These are phyloP conservation scores for Noctuana brunneofusca DNA, from an alignment of 2,888 invertebrate species.

Conservation along the genomic window DNA sequence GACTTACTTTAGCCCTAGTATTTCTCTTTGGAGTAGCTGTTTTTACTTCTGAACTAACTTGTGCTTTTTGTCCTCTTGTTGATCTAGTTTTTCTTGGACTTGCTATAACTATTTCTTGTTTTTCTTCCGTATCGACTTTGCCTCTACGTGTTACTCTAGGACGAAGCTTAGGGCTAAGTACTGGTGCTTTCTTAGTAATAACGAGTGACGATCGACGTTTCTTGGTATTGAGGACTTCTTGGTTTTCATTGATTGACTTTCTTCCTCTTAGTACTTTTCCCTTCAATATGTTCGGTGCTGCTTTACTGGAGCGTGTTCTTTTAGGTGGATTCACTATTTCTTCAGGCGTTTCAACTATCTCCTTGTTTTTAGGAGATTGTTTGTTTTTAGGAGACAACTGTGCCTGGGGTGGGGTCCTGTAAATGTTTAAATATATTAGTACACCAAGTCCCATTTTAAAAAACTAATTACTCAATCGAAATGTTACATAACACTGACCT, in stretches of 20 bases:
- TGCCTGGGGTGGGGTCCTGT: background rate
- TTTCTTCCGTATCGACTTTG: constrained; percentile 30
- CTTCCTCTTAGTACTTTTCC: constrained; percentile 15
- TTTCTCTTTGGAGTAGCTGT: constrained; percentile 48
- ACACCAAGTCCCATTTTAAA: background rate
- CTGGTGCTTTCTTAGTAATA: constrained; percentile 56
- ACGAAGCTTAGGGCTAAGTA: constrained; percentile 46
- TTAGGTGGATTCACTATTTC: constrained; percentile 18
- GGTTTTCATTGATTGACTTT: constrained; percentile 13
- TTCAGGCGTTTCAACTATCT: background rate
- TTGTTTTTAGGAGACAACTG: constrained; percentile 29
- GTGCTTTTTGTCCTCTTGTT: constrained; percentile 38
- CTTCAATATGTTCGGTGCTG: constrained; percentile 3
- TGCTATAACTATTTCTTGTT: constrained; percentile 33
- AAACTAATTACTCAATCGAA: background rate
- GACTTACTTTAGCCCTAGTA: constrained; percentile 47
- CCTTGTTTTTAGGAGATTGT: background rate
- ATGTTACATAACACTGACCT: constrained; percentile 20
- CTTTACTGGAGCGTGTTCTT: constrained; percentile 25
- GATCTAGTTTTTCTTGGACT: constrained; percentile 45
- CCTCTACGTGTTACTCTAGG: background rate
- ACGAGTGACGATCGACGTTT: constrained; percentile 51
- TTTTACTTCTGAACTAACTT: constrained; percentile 30
- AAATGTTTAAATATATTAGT: background rate
- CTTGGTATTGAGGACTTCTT: constrained; percentile 40